A percentile compares a stretch with the other conserved stretches of the same genome.
These are phyloP conservation scores for Megaceryle torquata DNA, from an alignment of 2,113 vertebrate species.

Conservation along the genomic window DNA sequence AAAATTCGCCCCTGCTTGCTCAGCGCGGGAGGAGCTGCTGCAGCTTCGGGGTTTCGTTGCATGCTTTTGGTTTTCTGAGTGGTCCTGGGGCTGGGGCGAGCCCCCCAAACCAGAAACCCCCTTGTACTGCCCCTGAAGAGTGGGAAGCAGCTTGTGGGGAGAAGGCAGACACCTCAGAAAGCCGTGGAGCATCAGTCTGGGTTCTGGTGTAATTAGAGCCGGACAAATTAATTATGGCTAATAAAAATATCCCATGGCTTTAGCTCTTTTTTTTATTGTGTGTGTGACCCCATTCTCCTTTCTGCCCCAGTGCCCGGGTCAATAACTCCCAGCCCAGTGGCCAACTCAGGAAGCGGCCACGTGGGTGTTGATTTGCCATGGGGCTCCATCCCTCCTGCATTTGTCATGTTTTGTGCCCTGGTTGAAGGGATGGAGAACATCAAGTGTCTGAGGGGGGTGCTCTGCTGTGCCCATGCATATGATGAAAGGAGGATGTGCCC, in stretches of 20 bases:
- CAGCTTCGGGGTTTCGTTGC: background rate
- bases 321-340: rapidly evolving
- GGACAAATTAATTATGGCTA: background rate
- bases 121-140: background rate
- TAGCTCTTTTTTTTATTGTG: background rate
- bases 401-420: rapidly evolving
- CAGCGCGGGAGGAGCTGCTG: background rate
- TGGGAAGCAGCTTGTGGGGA: background rate
- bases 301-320: background rate
- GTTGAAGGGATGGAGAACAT: background rate
- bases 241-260: background rate
- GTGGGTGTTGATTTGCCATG: rapidly evolving
- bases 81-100: rapidly evolving
- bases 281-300: background rate
- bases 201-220: background rate
- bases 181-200: rapidly evolving
- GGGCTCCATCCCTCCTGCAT: rapidly evolving
- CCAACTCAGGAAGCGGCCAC: rapidly evolving
- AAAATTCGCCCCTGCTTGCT: background rate
- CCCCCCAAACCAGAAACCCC: background rate
- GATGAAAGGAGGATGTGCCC: background rate
- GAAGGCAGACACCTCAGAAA: background rate
- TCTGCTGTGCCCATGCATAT: rapidly evolving
- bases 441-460: rapidly evolving
- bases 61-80: background rate